Percentiles rank a stretch among this genome's conserved stretches.
phyloP scores from a whole-genome alignment of 64 coral and sea anemone species.

The Actinia equina region DNA sequence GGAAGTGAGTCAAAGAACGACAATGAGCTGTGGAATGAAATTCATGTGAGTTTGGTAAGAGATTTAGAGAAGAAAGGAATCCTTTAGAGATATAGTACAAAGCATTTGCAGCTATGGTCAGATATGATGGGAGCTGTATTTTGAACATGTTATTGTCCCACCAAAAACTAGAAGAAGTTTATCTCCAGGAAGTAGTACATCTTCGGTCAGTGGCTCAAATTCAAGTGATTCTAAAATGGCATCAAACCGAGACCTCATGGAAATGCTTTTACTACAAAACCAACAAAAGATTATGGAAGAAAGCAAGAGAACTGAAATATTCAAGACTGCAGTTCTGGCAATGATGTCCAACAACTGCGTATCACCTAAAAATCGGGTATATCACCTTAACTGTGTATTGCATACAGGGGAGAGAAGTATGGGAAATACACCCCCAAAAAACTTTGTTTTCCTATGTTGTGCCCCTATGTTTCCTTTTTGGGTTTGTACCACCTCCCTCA shows the following conservation, averaged over 20 bases:
- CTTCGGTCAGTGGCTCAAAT: background rate
- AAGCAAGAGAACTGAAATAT: background rate
- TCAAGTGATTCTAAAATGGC: background rate
- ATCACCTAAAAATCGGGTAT: background rate
- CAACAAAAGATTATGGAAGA: background rate
- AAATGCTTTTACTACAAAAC: background rate
- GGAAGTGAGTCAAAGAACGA: background rate
- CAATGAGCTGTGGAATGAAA: slow-evolving; percentile 39
- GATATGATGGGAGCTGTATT: slow-evolving; percentile 18
- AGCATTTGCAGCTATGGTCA: slow-evolving; percentile 10
- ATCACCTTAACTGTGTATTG: no score
- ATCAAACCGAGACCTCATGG: background rate
- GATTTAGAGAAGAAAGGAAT: slow-evolving; percentile 14
- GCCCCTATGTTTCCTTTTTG: no score
- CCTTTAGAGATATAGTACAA: background rate
- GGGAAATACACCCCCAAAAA: background rate
- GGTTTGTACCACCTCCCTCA: no score
- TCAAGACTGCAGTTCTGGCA: background rate
- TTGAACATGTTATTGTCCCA: background rate
- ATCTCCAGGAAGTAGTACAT: background rate
- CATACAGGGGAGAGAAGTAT: background rate
- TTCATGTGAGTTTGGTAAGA: background rate
- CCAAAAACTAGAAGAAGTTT: slow-evolving; percentile 18
- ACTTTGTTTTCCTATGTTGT: no score
- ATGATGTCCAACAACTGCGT: background rate